Base-by-base conservation (phyloP, 2,113 vertebrate species). In the Grammomys surdaster region DNA sequence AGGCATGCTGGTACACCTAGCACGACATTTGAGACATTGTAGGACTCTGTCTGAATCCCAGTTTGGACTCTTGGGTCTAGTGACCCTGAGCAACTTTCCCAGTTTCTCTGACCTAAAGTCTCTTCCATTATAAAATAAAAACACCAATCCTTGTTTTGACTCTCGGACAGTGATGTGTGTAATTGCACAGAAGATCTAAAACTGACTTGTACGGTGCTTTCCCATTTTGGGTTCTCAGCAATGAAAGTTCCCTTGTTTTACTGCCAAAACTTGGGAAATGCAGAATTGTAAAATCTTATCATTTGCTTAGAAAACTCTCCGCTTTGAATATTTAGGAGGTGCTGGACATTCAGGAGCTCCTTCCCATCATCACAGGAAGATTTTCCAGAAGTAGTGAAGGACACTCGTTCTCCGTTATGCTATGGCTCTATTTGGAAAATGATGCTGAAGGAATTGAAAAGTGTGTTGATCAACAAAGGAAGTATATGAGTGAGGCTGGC, bases 51-150 rank as follows among this genome's bases (percentile, higher is more conserved):
- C 90, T 89, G 80, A 93, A 96, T 90, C 48, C 69, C 63, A 89
- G 36, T 77, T 93, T 87, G 40, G 43, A 9, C 46, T 76, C 54
- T 95, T 96, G 85, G 70, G 81, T 84, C 91, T 69, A 93, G 51
- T 90, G 75, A 96, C 73, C 89, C 88, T 93, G 60, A 80, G 26
- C 33, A 90, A 88, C 94, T 95, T 91, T 89, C 87, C 93, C 86
- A 77, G 51, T 58, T 81, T 82, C 65, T 96, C 65, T 58, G 82
- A 96, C 36, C 65, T 80, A 88, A 19, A 40, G 51, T 88, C 96
- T 93, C 54, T 58, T 90, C 63, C 31, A 93, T 90, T 85, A 90
- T 93, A 80, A 96, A 95, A 92, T 80, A 88, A 92, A 96, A 96
- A 80, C 70, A 95, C 48, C 56, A 88, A 70, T 51, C 63, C 36